Percentiles rank a stretch among this genome's conserved stretches.
These are phyloP conservation scores for Alosa sapidissima DNA, from an alignment of 2,797 vertebrate genomes.

Conservation along the genomic window DNA sequence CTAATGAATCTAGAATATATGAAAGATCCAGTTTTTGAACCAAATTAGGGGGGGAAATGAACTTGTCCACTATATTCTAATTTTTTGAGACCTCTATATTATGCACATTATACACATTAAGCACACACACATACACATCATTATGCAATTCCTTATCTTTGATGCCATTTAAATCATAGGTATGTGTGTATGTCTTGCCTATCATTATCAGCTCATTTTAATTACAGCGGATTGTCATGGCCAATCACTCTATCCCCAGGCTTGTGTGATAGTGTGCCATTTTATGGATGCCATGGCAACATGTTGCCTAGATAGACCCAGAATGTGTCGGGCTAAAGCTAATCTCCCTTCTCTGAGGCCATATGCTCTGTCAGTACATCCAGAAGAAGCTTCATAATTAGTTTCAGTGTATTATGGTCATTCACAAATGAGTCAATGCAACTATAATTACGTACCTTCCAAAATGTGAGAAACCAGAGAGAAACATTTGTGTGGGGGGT, in stretches of 20 bases:
- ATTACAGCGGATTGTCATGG: background rate
- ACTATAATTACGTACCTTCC: background rate
- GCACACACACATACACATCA: too few relatives aligned
- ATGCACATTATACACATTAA: too few relatives aligned
- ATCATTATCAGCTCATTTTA: background rate
- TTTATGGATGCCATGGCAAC: background rate
- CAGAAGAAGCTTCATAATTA: background rate
- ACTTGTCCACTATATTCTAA: too few relatives aligned
- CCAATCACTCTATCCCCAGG: background rate
- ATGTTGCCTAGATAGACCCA: background rate
- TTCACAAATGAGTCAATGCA: background rate
- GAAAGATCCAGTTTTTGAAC: too few relatives aligned
- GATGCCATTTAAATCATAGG: too few relatives aligned
- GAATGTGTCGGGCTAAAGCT: background rate
- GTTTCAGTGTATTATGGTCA: background rate
- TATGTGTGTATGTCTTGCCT: too few relatives aligned
- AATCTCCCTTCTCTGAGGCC: background rate
- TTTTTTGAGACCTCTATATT: too few relatives aligned
- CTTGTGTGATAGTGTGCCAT: background rate
- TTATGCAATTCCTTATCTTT: too few relatives aligned
- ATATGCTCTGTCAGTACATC: background rate
- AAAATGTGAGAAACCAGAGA: background rate
- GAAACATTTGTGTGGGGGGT: background rate
- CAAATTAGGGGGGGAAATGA: too few relatives aligned
- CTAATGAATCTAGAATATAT: too few relatives aligned